A percentile compares a stretch with the other conserved stretches of the same genome.
Conservation (phyloP, 2,888 invertebrate species). For the Tuberolachnus salignus region DNA sequence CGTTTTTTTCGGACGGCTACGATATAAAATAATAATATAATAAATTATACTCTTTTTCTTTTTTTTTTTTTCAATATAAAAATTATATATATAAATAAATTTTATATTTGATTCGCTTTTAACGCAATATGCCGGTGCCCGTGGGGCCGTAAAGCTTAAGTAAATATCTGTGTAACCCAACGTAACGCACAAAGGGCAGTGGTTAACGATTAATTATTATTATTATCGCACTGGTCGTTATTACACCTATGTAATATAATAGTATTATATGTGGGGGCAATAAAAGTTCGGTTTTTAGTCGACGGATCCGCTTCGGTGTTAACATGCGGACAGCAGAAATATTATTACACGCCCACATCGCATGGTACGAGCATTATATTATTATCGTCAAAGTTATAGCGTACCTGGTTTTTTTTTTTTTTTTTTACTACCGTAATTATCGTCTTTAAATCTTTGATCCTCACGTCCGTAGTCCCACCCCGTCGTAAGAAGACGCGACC, state of each 20-base stretch:
- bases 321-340: constrained; percentile 33
- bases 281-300: constrained; percentile 14
- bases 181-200: constrained; percentile 18
- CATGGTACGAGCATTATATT: background rate
- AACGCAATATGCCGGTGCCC: background rate
- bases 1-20: background rate
- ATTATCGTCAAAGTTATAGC: background rate
- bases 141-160: constrained; percentile 26
- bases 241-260: constrained; percentile 10
- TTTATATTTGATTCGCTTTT: background rate
- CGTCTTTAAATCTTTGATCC: constrained; percentile 11
- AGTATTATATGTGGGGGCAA: constrained; percentile 13
- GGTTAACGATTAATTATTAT: constrained; percentile 45
- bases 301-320: background rate
- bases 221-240: constrained; percentile 16
- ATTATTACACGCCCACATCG: constrained; percentile 2
- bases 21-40: background rate
- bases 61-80: background rate
- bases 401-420: too few relatives aligned
- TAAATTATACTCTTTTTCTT: background rate
- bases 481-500: constrained; percentile 1
- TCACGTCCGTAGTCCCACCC: too few relatives aligned
- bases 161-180: constrained; percentile 36
- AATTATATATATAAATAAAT: too few relatives aligned
- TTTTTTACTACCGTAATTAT: too few relatives aligned